A percentile compares a stretch with the other conserved stretches of the same genome.
Evolutionary conservation across 1,140 invertebrate genomes (phyloP).

Genomic region (Trichoplusia ni): DNA sequence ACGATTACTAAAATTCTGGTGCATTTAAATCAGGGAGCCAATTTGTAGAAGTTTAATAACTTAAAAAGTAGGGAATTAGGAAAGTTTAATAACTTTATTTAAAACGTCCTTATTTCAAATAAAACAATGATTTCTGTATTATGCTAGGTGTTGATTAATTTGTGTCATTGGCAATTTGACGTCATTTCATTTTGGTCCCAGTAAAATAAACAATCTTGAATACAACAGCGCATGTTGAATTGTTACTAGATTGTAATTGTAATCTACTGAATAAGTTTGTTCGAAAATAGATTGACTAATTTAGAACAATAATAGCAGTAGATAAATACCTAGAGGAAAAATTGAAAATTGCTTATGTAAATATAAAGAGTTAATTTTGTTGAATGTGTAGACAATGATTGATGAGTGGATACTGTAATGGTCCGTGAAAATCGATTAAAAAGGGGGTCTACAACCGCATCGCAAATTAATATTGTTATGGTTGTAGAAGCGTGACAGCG

Average conservation of each 20-base stretch:
- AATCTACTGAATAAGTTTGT: conserved; percentile 2
- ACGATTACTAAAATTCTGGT: too few species aligned
- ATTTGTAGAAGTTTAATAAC: too few species aligned
- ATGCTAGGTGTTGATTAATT: neutral
- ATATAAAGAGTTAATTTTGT: conserved; percentile 24
- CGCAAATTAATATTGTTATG: too few species aligned
- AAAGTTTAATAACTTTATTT: too few species aligned
- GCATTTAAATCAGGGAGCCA: too few species aligned
- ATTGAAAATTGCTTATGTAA: conserved; percentile 20
- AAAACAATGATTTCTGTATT: neutral
- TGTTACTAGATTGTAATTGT: conserved; percentile 38
- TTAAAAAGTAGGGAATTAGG: too few species aligned
- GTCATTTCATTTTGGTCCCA: conserved; percentile 21
- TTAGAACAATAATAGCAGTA: conserved; percentile 65
- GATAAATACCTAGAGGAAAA: conserved; percentile 29
- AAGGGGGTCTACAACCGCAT: too few species aligned
- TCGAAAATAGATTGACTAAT: conserved; percentile 28
- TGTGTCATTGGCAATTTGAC: conserved; percentile 61
- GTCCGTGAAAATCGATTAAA: too few species aligned
- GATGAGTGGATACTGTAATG: too few species aligned
- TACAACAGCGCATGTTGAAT: conserved; percentile 39
- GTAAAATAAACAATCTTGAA: conserved; percentile 14
- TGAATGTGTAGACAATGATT: too few species aligned
- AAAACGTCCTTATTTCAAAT: too few species aligned
- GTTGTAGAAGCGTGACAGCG: too few species aligned